Base-by-base conservation (phyloP, 2,888 invertebrate species). In the Macrosoma leucophasiata region DNA sequence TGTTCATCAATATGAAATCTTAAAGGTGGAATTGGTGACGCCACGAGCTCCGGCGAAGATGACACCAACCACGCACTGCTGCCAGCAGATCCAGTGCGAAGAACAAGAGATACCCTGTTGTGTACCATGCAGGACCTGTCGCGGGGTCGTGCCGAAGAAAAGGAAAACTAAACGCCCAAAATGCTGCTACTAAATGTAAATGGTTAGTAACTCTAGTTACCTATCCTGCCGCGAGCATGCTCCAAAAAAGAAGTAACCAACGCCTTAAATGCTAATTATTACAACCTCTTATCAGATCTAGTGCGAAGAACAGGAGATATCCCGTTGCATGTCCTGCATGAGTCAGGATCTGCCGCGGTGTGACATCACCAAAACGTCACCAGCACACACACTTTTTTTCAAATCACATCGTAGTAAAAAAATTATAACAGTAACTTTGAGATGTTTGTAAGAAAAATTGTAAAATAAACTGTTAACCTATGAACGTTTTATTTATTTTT, bases 1-100 rank as follows among this genome's bases (percentile, higher is more conserved):
- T n/a, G n/a, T n/a, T n/a, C n/a, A n/a, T n/a, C n/a, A n/a, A n/a
- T n/a, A n/a, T n/a, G n/a, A n/a, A n/a, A n/a, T n/a, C n/a, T n/a
- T n/a, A n/a, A n/a, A 93, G 78, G 84, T 93, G 48, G 92, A 93
- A 53, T 65, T 93, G 55, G 86, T 89, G 30, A 93, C 93, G 0
- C 93, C 93, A 0, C 88, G 89, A 38, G 89, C 89, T 0, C 88
- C 89, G 0, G 85, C 88, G 0, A 77, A 84, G 15, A 59, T 79
- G 11, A 86, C 86, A 7, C 88, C 89, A 1, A 74, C 87, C 0
- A 84, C 87, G 15, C 88, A 88, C 50, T 87, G 87, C 29, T 90
- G 91, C 9, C 84, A 89, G 9, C 87, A 89, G 46, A 87, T 90
- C 10, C 92, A 92, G 57, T 89, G 88, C 37, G 87, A 87, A 35